Conservation (phyloP, 2,888 invertebrate species). For the Agrochola litura region DNA sequence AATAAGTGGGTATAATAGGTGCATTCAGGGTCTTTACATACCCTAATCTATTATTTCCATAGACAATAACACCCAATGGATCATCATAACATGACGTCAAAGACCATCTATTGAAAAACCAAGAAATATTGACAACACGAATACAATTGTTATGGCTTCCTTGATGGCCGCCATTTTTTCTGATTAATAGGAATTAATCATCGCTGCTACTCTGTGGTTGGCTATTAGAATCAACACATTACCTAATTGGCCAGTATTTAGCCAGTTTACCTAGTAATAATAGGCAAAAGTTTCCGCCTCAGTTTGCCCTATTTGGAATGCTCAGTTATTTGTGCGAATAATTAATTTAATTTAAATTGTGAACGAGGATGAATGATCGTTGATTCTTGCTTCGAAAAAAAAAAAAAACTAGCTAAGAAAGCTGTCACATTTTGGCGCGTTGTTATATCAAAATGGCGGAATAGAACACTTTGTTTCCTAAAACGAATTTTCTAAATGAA, state of each 20-base stretch:
- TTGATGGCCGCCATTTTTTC: conserved; percentile 68
- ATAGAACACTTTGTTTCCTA: background rate
- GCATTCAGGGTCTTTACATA: conserved; percentile 52
- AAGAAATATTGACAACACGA: conserved; percentile 59
- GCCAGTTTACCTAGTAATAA: conserved; percentile 62
- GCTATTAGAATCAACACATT: conserved; percentile 55
- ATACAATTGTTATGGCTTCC: conserved; percentile 61
- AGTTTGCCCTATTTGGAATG: conserved; percentile 43
- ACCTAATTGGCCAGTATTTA: conserved; percentile 66
- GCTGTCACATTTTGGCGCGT: conserved; percentile 32
- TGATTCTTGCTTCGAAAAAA: conserved; percentile 14
- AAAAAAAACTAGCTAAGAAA: background rate
- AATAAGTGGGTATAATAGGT: conserved; percentile 53
- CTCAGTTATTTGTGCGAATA: conserved; percentile 24
- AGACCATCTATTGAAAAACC: conserved; percentile 62
- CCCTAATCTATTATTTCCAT: conserved; percentile 62
- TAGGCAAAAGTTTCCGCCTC: conserved; percentile 61
- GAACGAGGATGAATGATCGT: conserved; percentile 40
- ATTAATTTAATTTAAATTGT: conserved; percentile 44
- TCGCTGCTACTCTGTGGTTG: conserved; percentile 63
- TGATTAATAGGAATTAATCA: conserved; percentile 65
- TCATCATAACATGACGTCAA: conserved; percentile 60
- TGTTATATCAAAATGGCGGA: conserved; percentile 39
- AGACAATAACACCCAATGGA: conserved; percentile 60
- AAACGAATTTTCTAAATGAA: conserved; percentile 22